Conservation (phyloP, 2,888 invertebrate species). For the Hyppa rectilinea region DNA sequence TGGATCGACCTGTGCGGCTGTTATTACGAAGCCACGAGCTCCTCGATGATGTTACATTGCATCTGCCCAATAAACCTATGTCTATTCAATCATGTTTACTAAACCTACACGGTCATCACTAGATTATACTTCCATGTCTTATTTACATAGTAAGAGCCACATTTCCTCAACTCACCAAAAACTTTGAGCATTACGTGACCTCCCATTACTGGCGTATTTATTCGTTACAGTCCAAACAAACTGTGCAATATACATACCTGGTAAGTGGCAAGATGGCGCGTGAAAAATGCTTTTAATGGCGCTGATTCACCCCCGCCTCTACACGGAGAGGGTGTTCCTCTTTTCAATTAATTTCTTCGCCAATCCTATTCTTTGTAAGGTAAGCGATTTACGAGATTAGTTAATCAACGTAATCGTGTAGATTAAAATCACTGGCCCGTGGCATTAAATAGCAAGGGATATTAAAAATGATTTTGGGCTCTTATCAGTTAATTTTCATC, state of each 20-base stretch:
- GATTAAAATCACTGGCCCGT: conserved; percentile 47
- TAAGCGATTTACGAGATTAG: conserved; percentile 56
- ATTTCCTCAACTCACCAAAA: conserved; percentile 12
- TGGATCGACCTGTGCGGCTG: too few relatives aligned
- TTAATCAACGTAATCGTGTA: conserved; percentile 59
- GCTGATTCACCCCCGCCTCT: conserved; percentile 43
- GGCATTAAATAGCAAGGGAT: conserved; percentile 18
- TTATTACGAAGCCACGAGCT: too few relatives aligned
- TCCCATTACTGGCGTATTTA: conserved; percentile 17
- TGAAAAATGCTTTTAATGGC: conserved; percentile 64
- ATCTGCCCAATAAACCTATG: conserved; percentile 14
- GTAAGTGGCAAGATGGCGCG: conserved; percentile 51
- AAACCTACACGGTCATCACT: neutral
- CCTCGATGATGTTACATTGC: too few relatives aligned
- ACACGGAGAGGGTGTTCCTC: conserved; percentile 68
- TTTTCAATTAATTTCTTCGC: conserved; percentile 59
- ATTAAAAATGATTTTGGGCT: conserved; percentile 20
- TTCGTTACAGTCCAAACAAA: conserved; percentile 22
- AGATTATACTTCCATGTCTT: conserved; percentile 19
- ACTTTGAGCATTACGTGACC: conserved; percentile 26
- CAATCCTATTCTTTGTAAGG: conserved; percentile 54
- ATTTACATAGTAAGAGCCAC: conserved; percentile 26
- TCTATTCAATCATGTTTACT: neutral
- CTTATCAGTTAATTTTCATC: conserved; percentile 29
- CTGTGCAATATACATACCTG: conserved; percentile 33